Evolutionary conservation across 2,113 vertebrate genomes (phyloP).

Genomic region (Cardinalis cardinalis): DNA sequence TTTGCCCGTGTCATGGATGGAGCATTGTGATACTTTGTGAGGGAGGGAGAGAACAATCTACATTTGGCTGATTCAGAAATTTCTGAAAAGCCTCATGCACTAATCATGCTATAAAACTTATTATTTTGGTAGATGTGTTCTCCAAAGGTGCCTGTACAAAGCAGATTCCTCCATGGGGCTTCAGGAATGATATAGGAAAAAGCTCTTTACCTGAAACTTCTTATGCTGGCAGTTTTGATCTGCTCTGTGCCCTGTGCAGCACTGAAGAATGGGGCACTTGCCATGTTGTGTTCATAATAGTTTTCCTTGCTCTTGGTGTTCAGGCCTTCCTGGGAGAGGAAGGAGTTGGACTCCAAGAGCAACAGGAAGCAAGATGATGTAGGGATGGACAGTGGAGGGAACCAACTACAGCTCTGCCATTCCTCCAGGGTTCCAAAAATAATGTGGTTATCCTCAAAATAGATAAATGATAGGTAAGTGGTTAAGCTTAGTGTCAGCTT

Average conservation of each 20-base stretch:
- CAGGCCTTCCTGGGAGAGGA: background rate
- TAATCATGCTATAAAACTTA: background rate
- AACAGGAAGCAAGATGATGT: background rate
- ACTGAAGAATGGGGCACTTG: rapidly evolving
- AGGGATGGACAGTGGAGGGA: background rate
- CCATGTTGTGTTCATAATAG: background rate
- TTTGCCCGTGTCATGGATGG: background rate
- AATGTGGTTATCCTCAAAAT: background rate
- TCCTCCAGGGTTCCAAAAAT: background rate
- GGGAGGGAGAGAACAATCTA: background rate
- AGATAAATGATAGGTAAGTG: background rate
- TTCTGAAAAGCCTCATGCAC: background rate
- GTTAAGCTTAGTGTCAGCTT: background rate
- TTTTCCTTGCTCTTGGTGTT: background rate
- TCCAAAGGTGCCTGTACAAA: background rate
- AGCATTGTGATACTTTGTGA: rapidly evolving
- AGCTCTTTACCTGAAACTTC: background rate
- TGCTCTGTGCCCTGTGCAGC: background rate
- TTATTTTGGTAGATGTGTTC: background rate
- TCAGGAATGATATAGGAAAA: background rate
- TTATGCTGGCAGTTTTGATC: background rate
- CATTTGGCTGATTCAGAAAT: background rate
- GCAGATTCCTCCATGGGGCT: background rate
- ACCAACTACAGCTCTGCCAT: background rate
- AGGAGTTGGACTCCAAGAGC: background rate